Base-by-base conservation (phyloP, 2,888 invertebrate species). In the Spicauda simplicius region DNA sequence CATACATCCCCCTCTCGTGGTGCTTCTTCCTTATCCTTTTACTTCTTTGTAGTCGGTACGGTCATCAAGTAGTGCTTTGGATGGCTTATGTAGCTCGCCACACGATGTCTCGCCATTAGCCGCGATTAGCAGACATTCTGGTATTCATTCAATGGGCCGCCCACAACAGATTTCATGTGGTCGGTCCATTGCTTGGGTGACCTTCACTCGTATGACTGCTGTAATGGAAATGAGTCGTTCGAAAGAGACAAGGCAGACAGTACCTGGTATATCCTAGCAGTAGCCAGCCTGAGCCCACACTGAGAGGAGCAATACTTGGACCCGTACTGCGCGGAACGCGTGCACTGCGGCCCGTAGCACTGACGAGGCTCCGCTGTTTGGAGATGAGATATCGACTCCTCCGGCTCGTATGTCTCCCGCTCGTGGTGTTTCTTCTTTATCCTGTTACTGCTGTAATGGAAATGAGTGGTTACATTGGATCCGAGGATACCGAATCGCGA, bases 281-380 rank as follows among this genome's bases (percentile, higher is more conserved):
- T 96, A 0, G 99, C 99, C 30, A 99, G 93, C 78, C 96, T 95
- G 79, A 98, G 94, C 0, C 99, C 99, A 84, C 99, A 99, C 73
- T 96, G 96, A 73, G 98, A 96, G 8, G 97, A 97, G 82, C 99
- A 99, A 82, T 99, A 99, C 88, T 99, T 99, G 69, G 98, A 98
- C 50, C 95, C 95, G 71, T 86, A 94, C 14, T 96, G 93, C 0
- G 99, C 97, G 50, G 96, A 95, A 68, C 96, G 95, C 0, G 94
- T 94, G 85, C 99, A 99, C 64, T 96, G 95, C 0, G 98, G 99
- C 0, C 99, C 99, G 81, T 97, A 97, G 85, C 99, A 99, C 80
- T 99, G 99, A 0, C 96, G 90, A 0, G 96, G 94, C 48, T 94
- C 94, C 12, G 94, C 87, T 0, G 96, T 94, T 79, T 94, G 94